Evolutionary conservation across 1,140 invertebrate species (phyloP), one percentile per base, ranked within the genome.

Genomic region (Parasteatoda tepidariorum): DNA sequence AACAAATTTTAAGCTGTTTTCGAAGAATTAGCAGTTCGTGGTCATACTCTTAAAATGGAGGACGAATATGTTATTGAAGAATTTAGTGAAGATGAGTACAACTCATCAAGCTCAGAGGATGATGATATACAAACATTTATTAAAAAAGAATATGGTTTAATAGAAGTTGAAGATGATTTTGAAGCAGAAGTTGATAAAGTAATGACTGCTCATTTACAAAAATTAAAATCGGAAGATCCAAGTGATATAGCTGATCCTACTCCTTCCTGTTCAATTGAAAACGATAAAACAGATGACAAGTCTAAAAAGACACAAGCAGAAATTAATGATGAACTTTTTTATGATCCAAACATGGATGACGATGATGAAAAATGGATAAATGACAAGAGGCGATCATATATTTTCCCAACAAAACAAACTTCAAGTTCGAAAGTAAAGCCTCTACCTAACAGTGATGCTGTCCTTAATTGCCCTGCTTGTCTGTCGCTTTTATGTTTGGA

Each of bases 391-490:
- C 78, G 87, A n/a, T 86, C 85, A 33, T 89, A 88, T 85, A 82
- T 67, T 41, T 85, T 38, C 34, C 81, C 82, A 48, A 41, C 33
- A 48, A 24, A 61, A 15, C 18, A 70, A 26, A 15, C 24, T 62
- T 7, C 26, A 13, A 68, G 67, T 31, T 13, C 66, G n/a, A 74
- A 78, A 54, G 31, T 61, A 13, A 84, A 73, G 67, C 76, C 82
- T 6, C 55, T 76, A 26, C 88, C 88, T 28, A 88, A 87, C 59
- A 90, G 89, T 85, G 92, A 93, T 90, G 92, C 92, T 6, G 90
- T 93, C 7, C 86, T 93, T 15, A 92, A 92, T 85, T 93, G 92
- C 88, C 92, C 92, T 28, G 91, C 91, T 6, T 93, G 92, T 88
- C 91, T 93, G 89, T 89, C 89, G 11, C 88, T 90, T 9, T 84